A percentile compares a stretch with the other conserved stretches of the same genome.
These are phyloP conservation scores for Triops longicaudatus DNA, from an alignment of 1,140 invertebrate species.

Conservation along the genomic window DNA sequence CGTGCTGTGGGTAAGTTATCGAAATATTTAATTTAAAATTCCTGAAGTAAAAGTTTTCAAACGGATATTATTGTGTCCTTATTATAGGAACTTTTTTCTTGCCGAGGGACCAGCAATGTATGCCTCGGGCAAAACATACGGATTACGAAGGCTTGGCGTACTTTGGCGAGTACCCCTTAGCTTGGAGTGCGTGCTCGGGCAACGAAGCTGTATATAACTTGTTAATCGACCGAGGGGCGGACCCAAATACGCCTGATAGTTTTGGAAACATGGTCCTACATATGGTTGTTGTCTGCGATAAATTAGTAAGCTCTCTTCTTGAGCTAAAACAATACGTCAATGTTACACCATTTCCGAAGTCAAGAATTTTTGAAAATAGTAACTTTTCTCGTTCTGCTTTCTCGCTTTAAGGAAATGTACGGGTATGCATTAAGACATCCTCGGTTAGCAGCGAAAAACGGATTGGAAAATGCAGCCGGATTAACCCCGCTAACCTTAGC, in stretches of 20 bases:
- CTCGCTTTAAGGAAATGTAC: conserved; percentile 79
- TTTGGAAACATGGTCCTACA: conserved; percentile 96
- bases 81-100: conserved; percentile 73
- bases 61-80: not conserved
- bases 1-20: conserved; percentile 64
- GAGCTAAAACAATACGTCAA: too few relatives aligned
- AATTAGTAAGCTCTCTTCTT: conserved; percentile 57
- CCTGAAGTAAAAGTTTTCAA: not conserved
- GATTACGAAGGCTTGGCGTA: conserved; percentile 94
- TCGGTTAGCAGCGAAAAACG: conserved; percentile 79
- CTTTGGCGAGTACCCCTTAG: conserved; percentile 88
- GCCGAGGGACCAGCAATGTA: conserved; percentile 77
- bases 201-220: conserved; percentile 97
- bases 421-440: conserved; percentile 93
- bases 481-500: conserved; percentile 91
- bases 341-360: too few relatives aligned
- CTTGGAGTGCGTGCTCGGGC: conserved; percentile 93
- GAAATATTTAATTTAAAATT: conserved; percentile 35
- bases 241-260: conserved; percentile 84
- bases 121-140: conserved; percentile 61
- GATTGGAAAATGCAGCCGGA: conserved; percentile 76
- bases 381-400: not conserved
- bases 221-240: conserved; percentile 77
- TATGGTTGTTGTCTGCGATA: conserved; percentile 96
- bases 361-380: too few relatives aligned